Conservation (phyloP, 37 sponge, comb jelly and placozoan species). For the Beroe ovata region DNA sequence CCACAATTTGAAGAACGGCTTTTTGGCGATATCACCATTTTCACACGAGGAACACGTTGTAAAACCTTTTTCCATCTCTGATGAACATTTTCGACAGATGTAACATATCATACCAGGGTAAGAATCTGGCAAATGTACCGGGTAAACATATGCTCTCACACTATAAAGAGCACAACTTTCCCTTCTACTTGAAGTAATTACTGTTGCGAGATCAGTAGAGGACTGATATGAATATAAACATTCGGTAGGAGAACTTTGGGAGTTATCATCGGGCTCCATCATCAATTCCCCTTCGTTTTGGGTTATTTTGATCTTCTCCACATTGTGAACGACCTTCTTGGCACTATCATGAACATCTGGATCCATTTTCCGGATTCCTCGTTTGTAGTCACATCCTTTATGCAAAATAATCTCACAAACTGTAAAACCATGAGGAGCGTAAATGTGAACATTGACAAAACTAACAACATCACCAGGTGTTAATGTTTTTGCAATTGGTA, state of each 20-base stretch:
- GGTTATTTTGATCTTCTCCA: neutral
- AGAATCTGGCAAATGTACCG: neutral
- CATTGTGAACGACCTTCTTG: neutral
- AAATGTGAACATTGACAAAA: neutral
- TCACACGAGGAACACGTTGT: neutral
- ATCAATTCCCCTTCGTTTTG: neutral
- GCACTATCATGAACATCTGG: too few species aligned
- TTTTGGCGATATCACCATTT: neutral
- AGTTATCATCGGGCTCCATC: neutral
- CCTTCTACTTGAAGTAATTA: too few species aligned
- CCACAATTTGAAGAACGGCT: neutral
- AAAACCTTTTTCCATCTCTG: neutral
- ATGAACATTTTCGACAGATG: neutral
- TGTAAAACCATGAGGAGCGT: neutral
- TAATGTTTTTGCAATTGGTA: neutral
- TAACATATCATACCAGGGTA: neutral
- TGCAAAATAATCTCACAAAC: neutral
- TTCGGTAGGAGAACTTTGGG: neutral
- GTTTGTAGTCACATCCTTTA: neutral
- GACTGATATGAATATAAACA: neutral
- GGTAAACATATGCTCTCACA: too few species aligned
- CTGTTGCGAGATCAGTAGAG: neutral
- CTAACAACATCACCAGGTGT: neutral
- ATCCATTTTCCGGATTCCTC: neutral
- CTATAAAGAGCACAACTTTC: too few species aligned